Base-by-base conservation (phyloP, 2,888 invertebrate species). In the Papilio demoleus region DNA sequence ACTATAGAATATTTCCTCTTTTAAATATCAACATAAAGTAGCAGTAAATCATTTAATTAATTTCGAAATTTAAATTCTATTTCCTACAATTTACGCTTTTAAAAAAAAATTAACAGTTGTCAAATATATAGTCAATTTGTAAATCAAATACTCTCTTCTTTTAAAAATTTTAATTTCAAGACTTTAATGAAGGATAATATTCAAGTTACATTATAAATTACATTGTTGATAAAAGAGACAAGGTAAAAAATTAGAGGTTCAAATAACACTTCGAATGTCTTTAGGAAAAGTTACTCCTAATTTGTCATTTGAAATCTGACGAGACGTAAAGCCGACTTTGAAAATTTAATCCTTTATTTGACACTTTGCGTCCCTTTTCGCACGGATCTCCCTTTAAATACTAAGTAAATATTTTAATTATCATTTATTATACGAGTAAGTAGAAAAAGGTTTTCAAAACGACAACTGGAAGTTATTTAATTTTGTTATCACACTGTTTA, bases 281-380 rank as follows among this genome's bases (percentile, higher is more conserved):
- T 65, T 65, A 40, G 27, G 38, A 65, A 65, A 65, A 40, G 40
- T 50, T 56, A 56, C 56, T 31, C 22, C 31, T 56, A 65, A 65
- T 65, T 65, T 65, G 40, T 65, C 27, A 65, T 40, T 56, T 65
- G 56, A 65, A 53, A 65, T 65, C 40, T 40, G 56, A 65, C 56
- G 40, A 65, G 65, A 40, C 40, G 38, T 47, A 64, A 64, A 64
- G 65, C 27, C 40, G 56, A 31, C 65, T 65, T 65, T 56, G 56
- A 65, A 42, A 65, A 42, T 65, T 65, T 56, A 56, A 65, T 31
- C 65, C 65, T 56, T 65, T 42, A 65, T 65, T 65, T 56, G 56
- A 56, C 56, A 40, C 56, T 24, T 50, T 34, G 64, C 19, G 40
- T 17, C 31, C 17, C 19, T 38, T 58, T 58, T 58, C 19, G 4